phyloP scores from a whole-genome alignment of 2,888 invertebrate species.

The Cheiracanthium punctorium region DNA sequence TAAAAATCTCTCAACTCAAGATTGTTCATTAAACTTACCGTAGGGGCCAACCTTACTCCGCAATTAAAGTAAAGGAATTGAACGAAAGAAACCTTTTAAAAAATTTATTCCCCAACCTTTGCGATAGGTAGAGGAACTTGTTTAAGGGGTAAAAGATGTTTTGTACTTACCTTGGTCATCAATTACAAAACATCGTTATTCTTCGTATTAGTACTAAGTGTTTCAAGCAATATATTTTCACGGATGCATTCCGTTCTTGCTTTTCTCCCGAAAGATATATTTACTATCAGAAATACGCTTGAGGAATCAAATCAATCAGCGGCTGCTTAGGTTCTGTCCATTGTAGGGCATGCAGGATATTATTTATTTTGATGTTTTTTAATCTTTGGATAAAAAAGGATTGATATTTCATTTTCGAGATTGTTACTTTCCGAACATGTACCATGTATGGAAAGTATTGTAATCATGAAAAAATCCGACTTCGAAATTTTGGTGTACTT shows the following conservation, averaged over 20 bases:
- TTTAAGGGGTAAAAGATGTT: constrained; percentile 24
- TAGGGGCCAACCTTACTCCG: constrained; percentile 27
- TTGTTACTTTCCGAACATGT: too few species aligned
- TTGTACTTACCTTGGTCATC: constrained; percentile 28
- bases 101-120: constrained; percentile 41
- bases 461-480: too few species aligned
- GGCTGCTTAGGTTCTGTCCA: background rate
- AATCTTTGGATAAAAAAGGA: background rate
- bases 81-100: constrained; percentile 66
- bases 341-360: background rate
- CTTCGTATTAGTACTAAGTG: constrained; percentile 56
- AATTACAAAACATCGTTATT: constrained; percentile 56
- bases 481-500: too few species aligned
- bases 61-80: constrained; percentile 55
- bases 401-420: background rate
- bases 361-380: background rate
- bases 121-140: background rate
- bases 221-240: constrained; percentile 5
- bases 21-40: constrained; percentile 51
- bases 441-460: too few species aligned
- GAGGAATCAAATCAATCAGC: background rate
- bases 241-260: background rate
- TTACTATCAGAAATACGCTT: background rate
- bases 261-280: background rate
- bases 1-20: constrained; percentile 38